Conservation (phyloP, 2,888 invertebrate species). For the Busseola fusca region DNA sequence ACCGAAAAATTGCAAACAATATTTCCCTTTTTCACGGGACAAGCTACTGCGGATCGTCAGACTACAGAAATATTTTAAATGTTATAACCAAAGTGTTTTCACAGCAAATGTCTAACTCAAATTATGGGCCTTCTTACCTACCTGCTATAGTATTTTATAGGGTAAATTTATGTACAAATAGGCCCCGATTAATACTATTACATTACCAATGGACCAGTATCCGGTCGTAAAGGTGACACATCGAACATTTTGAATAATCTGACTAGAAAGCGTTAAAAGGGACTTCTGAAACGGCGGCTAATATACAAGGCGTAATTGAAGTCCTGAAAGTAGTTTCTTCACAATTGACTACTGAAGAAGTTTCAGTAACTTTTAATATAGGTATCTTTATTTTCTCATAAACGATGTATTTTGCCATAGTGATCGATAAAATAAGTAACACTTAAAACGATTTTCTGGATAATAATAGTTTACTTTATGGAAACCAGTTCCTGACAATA, state of each 20-base stretch:
- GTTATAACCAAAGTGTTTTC: neutral
- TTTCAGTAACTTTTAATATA: neutral
- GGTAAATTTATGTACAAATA: neutral
- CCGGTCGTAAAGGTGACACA: neutral
- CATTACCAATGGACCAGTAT: neutral
- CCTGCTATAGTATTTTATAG: neutral
- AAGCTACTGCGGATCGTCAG: neutral
- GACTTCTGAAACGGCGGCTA: neutral
- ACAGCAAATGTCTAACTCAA: neutral
- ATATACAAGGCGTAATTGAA: neutral
- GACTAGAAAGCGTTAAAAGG: neutral
- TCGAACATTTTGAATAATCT: neutral
- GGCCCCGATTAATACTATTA: conserved; percentile 2
- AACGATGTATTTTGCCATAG: too few species aligned
- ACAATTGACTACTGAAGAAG: neutral
- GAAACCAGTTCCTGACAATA: too few species aligned
- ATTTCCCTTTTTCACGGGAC: neutral
- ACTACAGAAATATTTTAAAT: neutral
- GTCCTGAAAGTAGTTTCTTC: too few species aligned
- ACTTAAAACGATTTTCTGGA: neutral
- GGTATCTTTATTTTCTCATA: too few species aligned
- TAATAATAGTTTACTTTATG: neutral
- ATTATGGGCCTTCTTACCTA: neutral
- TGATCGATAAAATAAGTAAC: neutral
- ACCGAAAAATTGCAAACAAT: neutral